Base-by-base conservation (phyloP, 2,888 invertebrate genomes). In the Marasmarcha lunaedactyla region DNA sequence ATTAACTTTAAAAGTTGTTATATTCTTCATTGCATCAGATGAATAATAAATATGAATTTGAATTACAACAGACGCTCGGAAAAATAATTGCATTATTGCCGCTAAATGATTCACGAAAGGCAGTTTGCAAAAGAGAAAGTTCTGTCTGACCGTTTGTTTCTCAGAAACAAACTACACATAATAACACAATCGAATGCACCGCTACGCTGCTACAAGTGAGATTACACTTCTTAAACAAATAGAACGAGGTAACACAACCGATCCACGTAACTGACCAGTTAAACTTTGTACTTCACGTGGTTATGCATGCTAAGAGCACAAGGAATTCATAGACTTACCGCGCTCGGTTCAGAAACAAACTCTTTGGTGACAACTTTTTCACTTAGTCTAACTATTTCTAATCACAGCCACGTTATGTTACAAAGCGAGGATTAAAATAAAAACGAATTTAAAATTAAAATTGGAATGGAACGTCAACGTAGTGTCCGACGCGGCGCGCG, bases 401-500 rank as follows among this genome's bases (percentile, higher is more conserved):
- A 50, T 50, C 50, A 50, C 50, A 48, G 50, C 44, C 47, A 50
- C 50, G 46, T 40, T 42, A 33, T 20, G 45, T 47, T 46, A 34
- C 41, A 48, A 46, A 46, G 45, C 42, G 35, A 37, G 15, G 41
- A 47, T 49, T 49, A 47, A 54, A 53, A 50, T 46, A 54, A 47
- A 50, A 47, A 45, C 47, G 34, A 38, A 40, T 44, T 47, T 35
- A 43, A 37, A 35, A 35, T 39, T 20, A 38, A 38, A 44, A 35
- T 38, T 20, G 35, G 34, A 42, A 40, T 36, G 41, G 41, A 42
- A 42, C 47, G 52, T 52, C 46, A 51, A 51, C 52, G 68, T 66
- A 63, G 30, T 30, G 54, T 46, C 47, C 52, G 41, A 44, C 57
- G 46, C 65, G 63, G 59, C 63, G 59, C 61, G 55, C 66, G 63